phyloP scores from a whole-genome alignment of 2,797 vertebrate species.

The Chaetodon trifasciatus region DNA sequence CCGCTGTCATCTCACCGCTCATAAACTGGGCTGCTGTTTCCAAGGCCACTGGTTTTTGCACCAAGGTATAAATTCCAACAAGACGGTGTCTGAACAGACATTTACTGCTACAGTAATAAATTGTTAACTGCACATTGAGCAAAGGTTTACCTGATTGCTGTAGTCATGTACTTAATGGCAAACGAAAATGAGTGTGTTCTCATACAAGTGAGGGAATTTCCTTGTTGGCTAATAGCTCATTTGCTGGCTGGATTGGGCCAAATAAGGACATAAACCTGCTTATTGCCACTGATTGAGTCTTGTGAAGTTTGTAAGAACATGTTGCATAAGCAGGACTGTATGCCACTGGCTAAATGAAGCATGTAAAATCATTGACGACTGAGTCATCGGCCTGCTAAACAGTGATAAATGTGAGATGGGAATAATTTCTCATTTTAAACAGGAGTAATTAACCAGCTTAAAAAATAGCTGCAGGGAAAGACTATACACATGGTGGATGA shows the following conservation, averaged over 20 bases:
- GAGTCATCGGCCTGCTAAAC: conserved; percentile 58
- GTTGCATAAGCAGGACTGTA: conserved; percentile 47
- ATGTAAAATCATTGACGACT: conserved; percentile 58
- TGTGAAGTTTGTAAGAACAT: conserved; percentile 38
- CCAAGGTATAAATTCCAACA: conserved; percentile 30
- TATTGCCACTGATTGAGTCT: conserved; percentile 23
- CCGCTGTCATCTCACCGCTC: conserved; percentile 12
- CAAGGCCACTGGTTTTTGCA: conserved; percentile 31
- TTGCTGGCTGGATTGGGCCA: conserved; percentile 22
- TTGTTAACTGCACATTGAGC: conserved; percentile 14
- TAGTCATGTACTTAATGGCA: conserved; percentile 2
- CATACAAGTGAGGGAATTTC: conserved; percentile 1
- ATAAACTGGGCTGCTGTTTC: conserved; percentile 32
- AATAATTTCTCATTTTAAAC: conserved; percentile 58
- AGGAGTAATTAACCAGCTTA: conserved; percentile 45
- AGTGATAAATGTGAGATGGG: conserved; percentile 58
- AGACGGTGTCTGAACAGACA: conserved; percentile 28
- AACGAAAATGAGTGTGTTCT: conserved; percentile 4
- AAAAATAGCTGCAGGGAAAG: conserved; percentile 29
- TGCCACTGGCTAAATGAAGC: conserved; percentile 57
- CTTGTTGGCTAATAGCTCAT: conserved; percentile 34
- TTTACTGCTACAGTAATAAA: conserved; percentile 31
- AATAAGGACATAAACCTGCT: conserved; percentile 43
- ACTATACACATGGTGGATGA: neutral
- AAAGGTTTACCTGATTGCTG: conserved; percentile 18